Evolutionary conservation across 2,113 vertebrate genomes (phyloP), one percentile per base, ranked within the genome.

Genomic region (Promerops cafer): DNA sequence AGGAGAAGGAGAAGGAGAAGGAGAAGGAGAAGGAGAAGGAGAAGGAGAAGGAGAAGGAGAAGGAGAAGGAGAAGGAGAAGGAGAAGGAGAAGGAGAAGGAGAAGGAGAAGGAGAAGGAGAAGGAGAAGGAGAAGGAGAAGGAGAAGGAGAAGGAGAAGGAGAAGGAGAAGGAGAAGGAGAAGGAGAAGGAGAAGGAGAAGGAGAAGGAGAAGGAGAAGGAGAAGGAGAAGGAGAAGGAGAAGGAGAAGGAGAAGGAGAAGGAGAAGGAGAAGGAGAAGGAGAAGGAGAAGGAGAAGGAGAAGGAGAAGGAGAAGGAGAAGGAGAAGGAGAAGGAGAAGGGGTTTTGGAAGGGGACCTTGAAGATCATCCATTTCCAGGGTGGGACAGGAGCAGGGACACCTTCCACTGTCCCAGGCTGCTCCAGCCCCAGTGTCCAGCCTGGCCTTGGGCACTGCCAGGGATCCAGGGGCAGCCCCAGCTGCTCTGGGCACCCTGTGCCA

Each of bases 401-500:
- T 89, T 0, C 47, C 78, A 53, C 30, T 30, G 35, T 30, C 5
- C 53, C 69, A 60, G 24, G 39, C 9, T 52, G 60, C 28, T 75
- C 53, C 11, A 66, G 23, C 23, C 23, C 52, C 66, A 72, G 0
- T 54, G 20, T n/a, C 77, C 77, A 89, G 0, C 37, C 63, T 68
- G 78, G 45, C 45, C 69, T 53, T 20, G 69, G 53, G 3, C 69
- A 68, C 39, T 82, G 16, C 33, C 53, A 60, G 87, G 61, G 78
- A 82, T 82, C 49, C 57, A 72, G 53, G 77, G 33, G 16, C 24
- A 74, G 76, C 68, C 68, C 2, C 59, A 89, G 52, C 37, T 44
- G 4, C 42, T 65, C 66, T 81, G 86, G 27, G 5, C 1, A 72
- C 0, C 1, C 76, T 6, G 1, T 11, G 1, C 65, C 85, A 79